Base-by-base conservation (phyloP, 92 coral and sea anemone species). In the Heliopora coerulea region DNA sequence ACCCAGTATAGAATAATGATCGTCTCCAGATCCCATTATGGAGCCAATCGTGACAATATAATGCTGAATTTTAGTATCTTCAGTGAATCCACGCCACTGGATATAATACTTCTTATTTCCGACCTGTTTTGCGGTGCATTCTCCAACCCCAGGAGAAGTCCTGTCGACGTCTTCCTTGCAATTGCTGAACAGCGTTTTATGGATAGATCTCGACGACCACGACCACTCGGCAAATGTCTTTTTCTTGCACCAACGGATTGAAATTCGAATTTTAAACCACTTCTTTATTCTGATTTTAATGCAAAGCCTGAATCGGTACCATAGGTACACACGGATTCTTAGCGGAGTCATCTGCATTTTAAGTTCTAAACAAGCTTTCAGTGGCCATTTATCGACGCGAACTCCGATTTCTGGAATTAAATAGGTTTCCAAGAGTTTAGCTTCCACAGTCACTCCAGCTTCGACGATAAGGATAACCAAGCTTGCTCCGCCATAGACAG, bases 81-180 rank as follows among this genome's bases (percentile, higher is more conserved):
- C 96, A 33, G 73, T 52, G 59, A 89, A 89, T 14, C 95, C 91
- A 28, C 87, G 89, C 98, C 96, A 93, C 54, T 91, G 96, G n/a
- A 93, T 80, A 33, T 87, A 82, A 75, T 93, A 93, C 40, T 79
- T 83, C 49, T 67, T 83, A 50, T 86, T 90, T 1, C 90, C 93
- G 2, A 87, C 88, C 30, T 93, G 98, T 24, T 86, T 85, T 52
- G 98, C 96, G 25, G 60, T 52, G 68, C 98, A 93, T 31, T 58
- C 46, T 20, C 98, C 96, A 37, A 75, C 79, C 0, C 59, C 79
- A 17, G 98, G 98, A 40, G 98, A 91, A 8, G 96, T 87, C 17
- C n/a, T 85, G 59, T 93, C 98, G 4, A 73, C 69, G 65, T 87
- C 89, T 65, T 78, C 33, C 39, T 90, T 30, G 49, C 98, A 93